Evolutionary conservation across 2,888 invertebrate genomes (phyloP).

Genomic region (Thumatha senex): DNA sequence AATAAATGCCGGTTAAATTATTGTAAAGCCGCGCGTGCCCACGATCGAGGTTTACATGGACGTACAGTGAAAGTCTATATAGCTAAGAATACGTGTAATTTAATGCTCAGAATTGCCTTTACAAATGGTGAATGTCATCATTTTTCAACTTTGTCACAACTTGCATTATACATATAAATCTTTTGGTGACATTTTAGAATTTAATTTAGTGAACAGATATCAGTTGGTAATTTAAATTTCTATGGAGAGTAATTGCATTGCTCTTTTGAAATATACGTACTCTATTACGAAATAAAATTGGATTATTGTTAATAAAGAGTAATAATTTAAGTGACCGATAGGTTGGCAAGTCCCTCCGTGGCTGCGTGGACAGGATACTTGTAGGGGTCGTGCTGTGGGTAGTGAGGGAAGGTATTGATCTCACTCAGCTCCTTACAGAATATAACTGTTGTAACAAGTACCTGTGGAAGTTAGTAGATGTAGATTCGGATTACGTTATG

Average conservation of each 20-base stretch:
- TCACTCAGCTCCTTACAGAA: too few relatives aligned
- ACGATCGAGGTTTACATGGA: constrained; percentile 41
- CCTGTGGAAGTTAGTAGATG: too few relatives aligned
- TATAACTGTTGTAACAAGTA: too few relatives aligned
- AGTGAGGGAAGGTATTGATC: too few relatives aligned
- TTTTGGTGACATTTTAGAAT: constrained; percentile 10
- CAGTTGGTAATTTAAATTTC: constrained; percentile 11
- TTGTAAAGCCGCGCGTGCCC: constrained; percentile 42
- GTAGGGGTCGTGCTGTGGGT: too few relatives aligned
- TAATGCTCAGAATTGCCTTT: constrained; percentile 23
- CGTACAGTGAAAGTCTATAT: constrained; percentile 21
- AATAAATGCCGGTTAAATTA: constrained; percentile 60
- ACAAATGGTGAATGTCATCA: constrained; percentile 30
- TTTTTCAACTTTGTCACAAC: constrained; percentile 28
- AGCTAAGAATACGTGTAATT: constrained; percentile 23
- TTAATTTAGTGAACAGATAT: constrained; percentile 21
- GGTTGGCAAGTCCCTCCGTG: too few relatives aligned
- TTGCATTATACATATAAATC: constrained; percentile 17
- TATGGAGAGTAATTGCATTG: constrained; percentile 1
- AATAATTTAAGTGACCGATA: too few relatives aligned
- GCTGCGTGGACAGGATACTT: too few relatives aligned
- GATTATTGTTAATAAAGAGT: too few relatives aligned
- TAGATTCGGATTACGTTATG: too few relatives aligned
- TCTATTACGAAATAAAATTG: background rate
- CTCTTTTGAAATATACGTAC: constrained; percentile 3